Evolutionary conservation across 2,888 invertebrate genomes (phyloP), one percentile per base, ranked within the genome.

Genomic region (Acanthosoma haemorrhoidale): DNA sequence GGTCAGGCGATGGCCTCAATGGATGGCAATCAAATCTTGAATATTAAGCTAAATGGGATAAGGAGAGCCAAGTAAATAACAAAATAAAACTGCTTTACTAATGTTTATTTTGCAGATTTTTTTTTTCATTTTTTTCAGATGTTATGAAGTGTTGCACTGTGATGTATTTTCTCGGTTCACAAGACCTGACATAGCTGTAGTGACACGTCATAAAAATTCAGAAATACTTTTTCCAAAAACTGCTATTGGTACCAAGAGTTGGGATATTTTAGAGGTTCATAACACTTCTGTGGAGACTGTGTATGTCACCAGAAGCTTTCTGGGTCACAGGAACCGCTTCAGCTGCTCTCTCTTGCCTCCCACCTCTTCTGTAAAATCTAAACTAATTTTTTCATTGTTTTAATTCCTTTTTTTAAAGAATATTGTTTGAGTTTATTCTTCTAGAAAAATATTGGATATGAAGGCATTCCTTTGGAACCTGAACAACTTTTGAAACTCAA

Each of bases 201-300:
- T 32, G n/a, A 67, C 63, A 5, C 67, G 70, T 51, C 16, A 36
- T 11, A 15, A 34, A 3, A 43, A 67, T 15, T 61, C 67, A 34
- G 61, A 69, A 43, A 25, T 74, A 3, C 41, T 69, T 38, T 74
- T 74, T 38, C 70, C 69, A 57, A 69, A 68, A 3, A 71, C 66
- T 3, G 72, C 72, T 8, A 41, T 74, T n/a, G 73, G 73, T 5
- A 8, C 63, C 15, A 69, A 69, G 13, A 60, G 61, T 13, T 32
- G 15, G 32, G 21, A 71, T 38, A 58, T 36, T 4, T 29, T 73
- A 16, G 41, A 64, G 6, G 59, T 75, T 9, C 68, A 68, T 51
- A 75, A 75, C 68, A 58, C 70, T 1, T 71, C 72, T 1, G 67
- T 61, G 13, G 15, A 63, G 3, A 67, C 70, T 8, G 67, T 74